Percentiles rank a stretch among this genome's conserved stretches.
Conservation (phyloP, 1,140 invertebrate genomes). For the Heliconius nattereri region DNA sequence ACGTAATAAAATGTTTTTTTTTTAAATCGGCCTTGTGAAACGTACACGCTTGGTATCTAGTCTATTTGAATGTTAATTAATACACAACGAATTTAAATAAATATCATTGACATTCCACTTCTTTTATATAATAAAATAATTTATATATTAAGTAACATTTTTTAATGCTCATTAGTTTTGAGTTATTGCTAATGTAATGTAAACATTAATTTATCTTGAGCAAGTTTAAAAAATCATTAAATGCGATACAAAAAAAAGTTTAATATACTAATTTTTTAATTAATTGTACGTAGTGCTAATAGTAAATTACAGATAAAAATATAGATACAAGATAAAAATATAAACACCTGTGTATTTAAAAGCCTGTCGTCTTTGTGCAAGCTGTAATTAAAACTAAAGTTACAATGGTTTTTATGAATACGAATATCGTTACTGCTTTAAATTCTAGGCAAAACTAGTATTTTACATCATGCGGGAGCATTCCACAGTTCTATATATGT, state of each 20-base stretch:
- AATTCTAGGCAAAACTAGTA: neutral
- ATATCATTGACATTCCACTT: neutral
- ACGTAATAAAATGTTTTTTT: neutral
- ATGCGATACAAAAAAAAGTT: no score
- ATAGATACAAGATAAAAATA: neutral
- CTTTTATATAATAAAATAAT: constrained; percentile 1
- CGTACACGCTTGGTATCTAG: neutral
- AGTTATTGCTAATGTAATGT: no score
- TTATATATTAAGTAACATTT: neutral
- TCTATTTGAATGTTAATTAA: constrained; percentile 1
- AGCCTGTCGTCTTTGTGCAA: neutral
- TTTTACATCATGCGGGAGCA: neutral
- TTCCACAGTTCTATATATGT: neutral
- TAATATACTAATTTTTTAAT: no score
- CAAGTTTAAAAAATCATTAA: no score
- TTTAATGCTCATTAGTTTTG: neutral
- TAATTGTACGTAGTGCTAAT: no score
- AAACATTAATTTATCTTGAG: no score
- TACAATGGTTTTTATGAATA: neutral
- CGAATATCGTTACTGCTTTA: neutral
- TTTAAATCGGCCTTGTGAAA: neutral
- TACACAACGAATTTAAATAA: neutral
- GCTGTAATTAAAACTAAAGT: neutral
- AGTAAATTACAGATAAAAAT: neutral
- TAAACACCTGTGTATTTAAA: neutral